Conservation (phyloP, 2,113 vertebrate genomes). For the Amblyopsis rosae region DNA sequence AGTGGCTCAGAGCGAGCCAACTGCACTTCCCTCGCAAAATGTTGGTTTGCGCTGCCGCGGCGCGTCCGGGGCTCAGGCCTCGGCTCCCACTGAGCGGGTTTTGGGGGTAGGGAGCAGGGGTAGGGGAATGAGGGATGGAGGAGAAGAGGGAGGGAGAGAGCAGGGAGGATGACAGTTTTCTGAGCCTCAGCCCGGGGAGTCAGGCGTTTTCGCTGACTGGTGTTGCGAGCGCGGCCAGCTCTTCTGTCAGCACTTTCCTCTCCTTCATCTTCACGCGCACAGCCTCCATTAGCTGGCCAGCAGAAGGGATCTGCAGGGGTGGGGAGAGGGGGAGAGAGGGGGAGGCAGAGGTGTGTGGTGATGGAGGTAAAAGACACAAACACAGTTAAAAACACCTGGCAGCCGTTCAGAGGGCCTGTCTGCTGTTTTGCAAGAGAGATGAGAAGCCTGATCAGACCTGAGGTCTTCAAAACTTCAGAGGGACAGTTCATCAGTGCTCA, state of each 20-base stretch:
- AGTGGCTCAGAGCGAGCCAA: conserved; percentile 61
- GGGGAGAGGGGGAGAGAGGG: conserved; percentile 26
- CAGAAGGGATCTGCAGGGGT: conserved; percentile 88
- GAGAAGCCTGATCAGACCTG: too few relatives aligned
- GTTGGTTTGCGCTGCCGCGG: conserved; percentile 66
- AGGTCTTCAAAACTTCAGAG: too few relatives aligned
- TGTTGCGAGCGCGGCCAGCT: conserved; percentile 81
- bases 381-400: too few relatives aligned
- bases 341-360: too few relatives aligned
- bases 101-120: background rate
- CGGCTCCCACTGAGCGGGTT: conserved; percentile 58
- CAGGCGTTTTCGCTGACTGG: conserved; percentile 76
- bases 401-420: too few relatives aligned
- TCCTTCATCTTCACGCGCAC: conserved; percentile 90
- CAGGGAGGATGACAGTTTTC: conserved; percentile 73
- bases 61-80: conserved; percentile 34
- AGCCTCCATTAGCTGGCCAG: conserved; percentile 84
- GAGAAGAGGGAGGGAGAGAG: conserved; percentile 17
- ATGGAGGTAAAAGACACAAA: too few relatives aligned
- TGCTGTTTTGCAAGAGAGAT: too few relatives aligned
- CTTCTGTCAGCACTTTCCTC: conserved; percentile 88
- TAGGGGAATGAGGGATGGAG: background rate
- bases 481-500: too few relatives aligned
- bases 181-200: conserved; percentile 76
- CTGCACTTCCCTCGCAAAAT: conserved; percentile 66